Percentiles rank a stretch among this genome's conserved stretches.
These are phyloP conservation scores for Chaitophorus viminalis DNA, from an alignment of 2,888 invertebrate species.

Conservation along the genomic window DNA sequence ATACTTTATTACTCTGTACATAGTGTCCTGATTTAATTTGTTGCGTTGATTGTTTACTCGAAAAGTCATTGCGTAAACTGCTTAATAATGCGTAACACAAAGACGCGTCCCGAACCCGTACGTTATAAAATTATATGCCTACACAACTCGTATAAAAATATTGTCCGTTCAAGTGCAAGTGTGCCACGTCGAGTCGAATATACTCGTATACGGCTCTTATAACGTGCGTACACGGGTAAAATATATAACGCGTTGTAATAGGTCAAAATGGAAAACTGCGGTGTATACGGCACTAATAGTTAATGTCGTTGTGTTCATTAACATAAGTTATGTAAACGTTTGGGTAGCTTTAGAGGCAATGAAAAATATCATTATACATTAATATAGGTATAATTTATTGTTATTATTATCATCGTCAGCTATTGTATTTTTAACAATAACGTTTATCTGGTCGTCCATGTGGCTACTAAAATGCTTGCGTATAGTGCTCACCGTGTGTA, in stretches of 20 bases:
- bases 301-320: not conserved
- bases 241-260: not conserved
- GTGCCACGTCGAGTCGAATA: not conserved
- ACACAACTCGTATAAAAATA: not conserved
- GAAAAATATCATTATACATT: not conserved
- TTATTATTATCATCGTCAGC: too few relatives aligned
- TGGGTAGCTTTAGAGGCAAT: not conserved
- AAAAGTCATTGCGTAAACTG: not conserved
- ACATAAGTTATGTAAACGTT: not conserved
- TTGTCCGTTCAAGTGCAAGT: not conserved
- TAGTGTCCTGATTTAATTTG: too few relatives aligned
- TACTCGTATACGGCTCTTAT: not conserved
- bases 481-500: too few relatives aligned
- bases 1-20: too few relatives aligned
- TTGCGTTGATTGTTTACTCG: too few relatives aligned
- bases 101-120: not conserved
- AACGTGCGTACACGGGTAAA: not conserved
- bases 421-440: too few relatives aligned
- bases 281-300: too few relatives aligned
- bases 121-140: too few relatives aligned
- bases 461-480: too few relatives aligned
- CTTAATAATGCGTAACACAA: not conserved
- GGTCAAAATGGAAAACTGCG: not conserved
- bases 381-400: too few relatives aligned
- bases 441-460: too few relatives aligned